These are phyloP conservation scores for Falcunculus frontatus DNA, from an alignment of 2,113 vertebrate species.

Conservation along the genomic window DNA sequence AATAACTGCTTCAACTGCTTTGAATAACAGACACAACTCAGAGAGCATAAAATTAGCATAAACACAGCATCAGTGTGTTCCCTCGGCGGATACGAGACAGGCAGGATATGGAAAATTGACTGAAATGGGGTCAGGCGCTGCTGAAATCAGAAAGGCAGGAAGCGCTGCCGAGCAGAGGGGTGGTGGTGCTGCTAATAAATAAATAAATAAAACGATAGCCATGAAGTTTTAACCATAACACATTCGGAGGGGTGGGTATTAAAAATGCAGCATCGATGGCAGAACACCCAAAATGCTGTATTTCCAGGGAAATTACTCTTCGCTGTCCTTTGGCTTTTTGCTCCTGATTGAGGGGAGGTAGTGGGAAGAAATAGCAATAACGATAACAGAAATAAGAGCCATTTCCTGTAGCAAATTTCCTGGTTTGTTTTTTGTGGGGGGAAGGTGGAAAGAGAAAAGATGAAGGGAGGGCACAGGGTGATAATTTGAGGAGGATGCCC, in stretches of 20 bases:
- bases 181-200: conserved; percentile 36
- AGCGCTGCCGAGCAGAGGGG: conserved; percentile 43
- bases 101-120: conserved; percentile 81
- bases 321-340: conserved; percentile 35
- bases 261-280: conserved; percentile 3
- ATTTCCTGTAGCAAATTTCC: conserved; percentile 18
- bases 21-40: conserved; percentile 90
- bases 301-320: conserved; percentile 62
- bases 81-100: conserved; percentile 74
- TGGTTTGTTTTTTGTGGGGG: background rate
- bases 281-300: conserved; percentile 3
- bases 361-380: conserved; percentile 39
- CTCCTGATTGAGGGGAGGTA: background rate
- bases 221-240: conserved; percentile 68
- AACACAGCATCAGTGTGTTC: conserved; percentile 79
- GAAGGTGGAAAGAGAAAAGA: background rate
- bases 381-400: conserved; percentile 36
- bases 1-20: conserved; percentile 88
- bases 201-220: background rate
- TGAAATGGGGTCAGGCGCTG: conserved; percentile 80
- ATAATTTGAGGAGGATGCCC: conserved; percentile 40
- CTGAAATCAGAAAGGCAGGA: conserved; percentile 71
- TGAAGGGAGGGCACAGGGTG: background rate
- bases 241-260: conserved; percentile 29
- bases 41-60: conserved; percentile 88